Base-by-base conservation (phyloP, 2,113 vertebrate species). In the Amphiprion ocellaris region DNA sequence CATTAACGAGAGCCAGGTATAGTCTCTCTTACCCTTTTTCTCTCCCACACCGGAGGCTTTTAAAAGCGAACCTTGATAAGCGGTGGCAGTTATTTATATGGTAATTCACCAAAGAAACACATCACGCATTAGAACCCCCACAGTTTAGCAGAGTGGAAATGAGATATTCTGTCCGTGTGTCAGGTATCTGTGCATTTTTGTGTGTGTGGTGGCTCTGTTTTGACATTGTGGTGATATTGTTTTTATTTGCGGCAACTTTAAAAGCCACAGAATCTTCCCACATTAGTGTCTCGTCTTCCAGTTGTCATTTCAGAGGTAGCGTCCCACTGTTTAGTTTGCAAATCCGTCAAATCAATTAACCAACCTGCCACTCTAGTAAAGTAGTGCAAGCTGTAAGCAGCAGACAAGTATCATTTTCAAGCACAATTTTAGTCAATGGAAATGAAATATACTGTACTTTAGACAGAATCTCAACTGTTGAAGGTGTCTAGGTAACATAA, bases 51-150 rank as follows among this genome's bases (percentile, higher is more conserved):
- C 58, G 47, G 54, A 60, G 50, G 49, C 56, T 54, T 71, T 77
- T 79, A 17, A 61, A 84, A 83, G 71, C 56, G 60, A 77, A 72
- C 56, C 28, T 30, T 87, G 84, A 87, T 89, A 84, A 83, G 77
- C 54, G 67, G 62, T 19, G 66, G 19, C 67, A 72, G 69, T 86
- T 86, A 88, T 88, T 90, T 87, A 87, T 85, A 87, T 87, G 85
- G 76, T 87, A 87, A 89, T 89, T 87, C 79, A 75, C 52, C 66
- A 65, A 83, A 69, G 78, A 60, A 83, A 81, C 77, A 78, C 77
- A 79, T 81, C 72, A 69, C 28, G 72, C 55, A 78, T 71, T 61
- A 58, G 60, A 65, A 49, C 7, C 70, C 19, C 52, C 54, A 49
- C 66, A 59, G 69, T 83, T 76, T 63, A 66, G 49, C 14, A 21